Percentiles rank a stretch among this genome's conserved stretches.
Evolutionary conservation across 2,888 invertebrate species (phyloP).

Genomic region (Lydus trimaculatus): DNA sequence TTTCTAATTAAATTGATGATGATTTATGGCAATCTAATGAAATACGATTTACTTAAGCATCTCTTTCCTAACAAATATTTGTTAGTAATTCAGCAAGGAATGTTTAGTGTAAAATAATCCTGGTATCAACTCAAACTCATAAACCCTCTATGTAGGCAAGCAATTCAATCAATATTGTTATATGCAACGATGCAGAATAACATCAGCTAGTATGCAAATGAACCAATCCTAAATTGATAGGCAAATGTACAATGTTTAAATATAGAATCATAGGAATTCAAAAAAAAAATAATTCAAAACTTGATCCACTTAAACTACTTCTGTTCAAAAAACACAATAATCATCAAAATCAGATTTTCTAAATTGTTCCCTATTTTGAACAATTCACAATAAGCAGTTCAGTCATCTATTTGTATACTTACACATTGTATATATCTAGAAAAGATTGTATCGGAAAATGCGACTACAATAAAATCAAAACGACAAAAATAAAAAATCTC

Average conservation of each 20-base stretch:
- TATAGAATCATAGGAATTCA: neutral
- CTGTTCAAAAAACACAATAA: too few species aligned
- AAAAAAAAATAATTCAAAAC: neutral
- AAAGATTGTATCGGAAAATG: neutral
- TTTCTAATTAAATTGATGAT: neutral
- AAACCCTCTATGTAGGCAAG: neutral
- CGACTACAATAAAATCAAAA: slow-evolving; percentile 12
- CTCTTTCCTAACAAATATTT: neutral
- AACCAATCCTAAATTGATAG: slow-evolving; percentile 23
- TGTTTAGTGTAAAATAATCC: neutral
- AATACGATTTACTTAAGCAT: neutral
- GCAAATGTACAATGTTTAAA: slow-evolving; percentile 7
- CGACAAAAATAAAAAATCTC: slow-evolving; percentile 5
- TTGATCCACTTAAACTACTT: too few species aligned
- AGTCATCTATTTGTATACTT: neutral
- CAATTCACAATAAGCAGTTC: neutral
- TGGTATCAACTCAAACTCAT: neutral
- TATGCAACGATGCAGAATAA: slow-evolving; percentile 20
- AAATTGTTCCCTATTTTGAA: neutral
- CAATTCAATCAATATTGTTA: slow-evolving; percentile 11
- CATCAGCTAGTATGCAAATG: slow-evolving; percentile 27
- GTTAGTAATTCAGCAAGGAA: neutral
- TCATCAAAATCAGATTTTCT: neutral
- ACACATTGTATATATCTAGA: neutral
- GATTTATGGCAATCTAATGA: neutral